Evolutionary conservation across 2,888 invertebrate genomes (phyloP).

Genomic region (Blastobasis adustella): DNA sequence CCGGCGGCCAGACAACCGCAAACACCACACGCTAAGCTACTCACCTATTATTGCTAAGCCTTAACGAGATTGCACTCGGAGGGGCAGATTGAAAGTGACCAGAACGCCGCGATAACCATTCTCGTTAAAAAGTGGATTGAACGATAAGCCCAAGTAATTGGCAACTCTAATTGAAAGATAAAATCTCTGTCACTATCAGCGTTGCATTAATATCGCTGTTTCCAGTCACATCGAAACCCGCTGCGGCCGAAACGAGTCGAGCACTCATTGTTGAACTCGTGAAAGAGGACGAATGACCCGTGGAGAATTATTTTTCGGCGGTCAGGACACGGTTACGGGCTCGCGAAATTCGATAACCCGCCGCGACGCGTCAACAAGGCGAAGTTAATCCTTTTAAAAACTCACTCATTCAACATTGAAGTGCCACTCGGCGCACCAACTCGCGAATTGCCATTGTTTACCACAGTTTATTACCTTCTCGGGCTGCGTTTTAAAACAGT

Average conservation of each 20-base stretch:
- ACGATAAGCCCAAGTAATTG: no score
- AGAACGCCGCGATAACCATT: not conserved
- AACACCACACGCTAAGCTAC: conserved; percentile 29
- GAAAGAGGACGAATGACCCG: conserved; percentile 29
- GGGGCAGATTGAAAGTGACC: conserved; percentile 3
- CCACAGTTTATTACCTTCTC: conserved; percentile 37
- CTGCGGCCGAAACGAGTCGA: no score
- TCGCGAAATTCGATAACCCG: conserved; percentile 60
- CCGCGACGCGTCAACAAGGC: conserved; percentile 67
- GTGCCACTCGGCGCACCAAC: conserved; percentile 34
- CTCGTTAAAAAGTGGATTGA: not conserved
- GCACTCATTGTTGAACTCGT: no score
- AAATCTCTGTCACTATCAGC: no score
- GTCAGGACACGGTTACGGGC: conserved; percentile 35
- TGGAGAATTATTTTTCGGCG: conserved; percentile 48
- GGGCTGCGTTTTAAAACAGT: not conserved
- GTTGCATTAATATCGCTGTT: no score
- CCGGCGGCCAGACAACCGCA: conserved; percentile 29
- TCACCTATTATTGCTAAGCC: conserved; percentile 24
- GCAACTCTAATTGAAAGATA: no score
- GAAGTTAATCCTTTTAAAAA: conserved; percentile 66
- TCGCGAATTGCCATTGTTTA: conserved; percentile 57
- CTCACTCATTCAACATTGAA: conserved; percentile 48
- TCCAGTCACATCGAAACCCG: no score
- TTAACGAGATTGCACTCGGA: conserved; percentile 9